Conservation (phyloP, 2,797 vertebrate genomes). For the Phoeniculus purpureus region DNA sequence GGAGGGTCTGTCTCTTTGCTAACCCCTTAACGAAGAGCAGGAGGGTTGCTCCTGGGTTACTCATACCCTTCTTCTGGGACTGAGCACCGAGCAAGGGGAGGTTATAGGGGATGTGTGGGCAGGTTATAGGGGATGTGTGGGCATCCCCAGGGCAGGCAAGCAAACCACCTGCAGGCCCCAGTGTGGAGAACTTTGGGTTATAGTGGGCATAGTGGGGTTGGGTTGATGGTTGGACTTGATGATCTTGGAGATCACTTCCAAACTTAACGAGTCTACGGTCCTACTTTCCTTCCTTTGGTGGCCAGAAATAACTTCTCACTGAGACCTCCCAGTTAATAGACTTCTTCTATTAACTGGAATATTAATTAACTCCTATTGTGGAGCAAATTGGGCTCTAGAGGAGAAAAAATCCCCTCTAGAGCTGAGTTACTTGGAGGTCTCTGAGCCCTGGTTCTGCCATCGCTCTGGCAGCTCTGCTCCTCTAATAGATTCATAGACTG, state of each 20-base stretch:
- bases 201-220: background rate
- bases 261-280: rapidly evolving
- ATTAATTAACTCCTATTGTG: background rate
- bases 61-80: background rate
- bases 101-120: background rate
- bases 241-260: no score
- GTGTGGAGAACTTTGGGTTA: no score
- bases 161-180: background rate
- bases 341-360: background rate
- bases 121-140: background rate
- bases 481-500: no score
- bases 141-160: background rate
- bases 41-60: background rate
- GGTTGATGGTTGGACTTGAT: no score
- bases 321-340: background rate
- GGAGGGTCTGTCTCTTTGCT: background rate
- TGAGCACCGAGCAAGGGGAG: background rate
- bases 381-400: background rate
- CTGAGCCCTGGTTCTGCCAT: background rate
- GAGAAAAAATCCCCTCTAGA: no score
- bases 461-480: background rate
- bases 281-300: background rate
- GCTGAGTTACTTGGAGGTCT: background rate
- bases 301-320: background rate
- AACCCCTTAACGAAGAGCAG: background rate